Conservation (phyloP, 2,888 invertebrate species). For the Halictus quadricinctus region DNA sequence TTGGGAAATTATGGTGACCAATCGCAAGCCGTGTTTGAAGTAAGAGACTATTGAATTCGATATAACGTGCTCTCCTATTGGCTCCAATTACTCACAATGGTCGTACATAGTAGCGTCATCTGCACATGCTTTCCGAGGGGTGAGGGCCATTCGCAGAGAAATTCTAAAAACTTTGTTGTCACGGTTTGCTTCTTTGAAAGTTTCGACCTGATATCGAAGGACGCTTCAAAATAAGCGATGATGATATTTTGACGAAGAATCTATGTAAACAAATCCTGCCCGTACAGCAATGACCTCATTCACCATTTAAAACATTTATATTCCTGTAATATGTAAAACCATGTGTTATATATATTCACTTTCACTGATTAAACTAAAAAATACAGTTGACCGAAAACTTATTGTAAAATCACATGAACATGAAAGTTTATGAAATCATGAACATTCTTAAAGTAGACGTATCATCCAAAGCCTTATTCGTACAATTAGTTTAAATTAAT, state of each 20-base stretch:
- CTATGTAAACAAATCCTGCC: slow-evolving; percentile 9
- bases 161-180: slow-evolving; percentile 48
- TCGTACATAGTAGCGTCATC: slow-evolving; percentile 60
- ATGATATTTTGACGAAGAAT: slow-evolving; percentile 8
- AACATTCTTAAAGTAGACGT: background rate
- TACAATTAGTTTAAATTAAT: slow-evolving; percentile 20
- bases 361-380: background rate
- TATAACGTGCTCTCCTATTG: slow-evolving; percentile 65
- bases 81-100: slow-evolving; percentile 55
- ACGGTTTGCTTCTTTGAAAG: slow-evolving; percentile 26
- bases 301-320: slow-evolving; percentile 3
- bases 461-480: background rate
- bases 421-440: background rate
- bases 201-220: slow-evolving; percentile 19
- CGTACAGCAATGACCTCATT: background rate
- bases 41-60: slow-evolving; percentile 14
- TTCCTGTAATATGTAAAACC: slow-evolving; percentile 23
- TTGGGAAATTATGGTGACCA: slow-evolving; percentile 66
- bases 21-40: slow-evolving; percentile 55
- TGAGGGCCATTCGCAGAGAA: slow-evolving; percentile 38
- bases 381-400: background rate
- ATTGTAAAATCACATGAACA: background rate
- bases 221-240: slow-evolving; percentile 31
- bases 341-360: background rate
- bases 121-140: slow-evolving; percentile 51